Conservation (phyloP, 2,797 vertebrate genomes). For the Phaenicophaeus curvirostris region DNA sequence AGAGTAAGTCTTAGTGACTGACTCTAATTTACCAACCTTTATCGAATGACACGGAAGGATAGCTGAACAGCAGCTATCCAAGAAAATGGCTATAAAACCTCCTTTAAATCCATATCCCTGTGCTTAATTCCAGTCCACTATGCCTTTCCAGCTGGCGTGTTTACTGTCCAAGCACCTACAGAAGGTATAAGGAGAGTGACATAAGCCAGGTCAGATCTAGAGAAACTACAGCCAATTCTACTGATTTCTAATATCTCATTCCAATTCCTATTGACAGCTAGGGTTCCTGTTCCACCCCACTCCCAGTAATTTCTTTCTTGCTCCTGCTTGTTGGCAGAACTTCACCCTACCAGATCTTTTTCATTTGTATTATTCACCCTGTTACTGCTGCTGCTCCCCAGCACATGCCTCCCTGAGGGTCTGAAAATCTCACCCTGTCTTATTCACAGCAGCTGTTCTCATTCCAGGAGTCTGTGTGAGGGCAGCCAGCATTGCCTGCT, state of each 20-base stretch:
- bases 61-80: neutral
- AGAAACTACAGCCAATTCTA: neutral
- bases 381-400: neutral
- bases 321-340: conserved; percentile 16
- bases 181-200: neutral
- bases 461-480: conserved; percentile 34
- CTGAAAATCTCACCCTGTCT: conserved; percentile 37
- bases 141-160: neutral
- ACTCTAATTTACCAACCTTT: neutral
- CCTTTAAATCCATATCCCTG: neutral
- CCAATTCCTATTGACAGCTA: neutral
- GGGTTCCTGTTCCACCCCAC: neutral
- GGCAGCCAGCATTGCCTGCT: conserved; percentile 20
- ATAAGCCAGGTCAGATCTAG: neutral
- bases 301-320: conserved; percentile 4
- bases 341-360: conserved; percentile 13
- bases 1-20: neutral
- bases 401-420: neutral
- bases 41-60: neutral
- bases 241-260: neutral
- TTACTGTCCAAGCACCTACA: neutral
- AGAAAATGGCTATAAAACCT: neutral
- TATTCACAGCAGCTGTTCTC: conserved; percentile 44
- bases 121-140: neutral
- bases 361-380: neutral